These are phyloP conservation scores for Barypeithes pellucidus DNA, from an alignment of 2,888 invertebrate species.

Conservation along the genomic window DNA sequence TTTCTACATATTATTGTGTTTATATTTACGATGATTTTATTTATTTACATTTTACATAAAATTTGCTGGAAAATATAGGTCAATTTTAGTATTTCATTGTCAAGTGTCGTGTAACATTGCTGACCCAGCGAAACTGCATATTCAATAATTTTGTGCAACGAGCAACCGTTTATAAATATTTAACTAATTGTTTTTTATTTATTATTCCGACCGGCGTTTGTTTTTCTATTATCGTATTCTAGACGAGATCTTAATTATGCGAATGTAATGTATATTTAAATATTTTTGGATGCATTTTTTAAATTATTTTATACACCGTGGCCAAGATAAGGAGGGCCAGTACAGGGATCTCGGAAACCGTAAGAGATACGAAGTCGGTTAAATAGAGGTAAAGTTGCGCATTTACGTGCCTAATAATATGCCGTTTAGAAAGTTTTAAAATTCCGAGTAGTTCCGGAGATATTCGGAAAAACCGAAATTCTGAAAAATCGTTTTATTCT, in stretches of 20 bases:
- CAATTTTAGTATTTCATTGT: slow-evolving; percentile 48
- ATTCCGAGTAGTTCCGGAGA: too few species aligned
- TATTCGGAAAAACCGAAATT: too few species aligned
- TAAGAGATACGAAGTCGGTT: too few species aligned
- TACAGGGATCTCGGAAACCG: too few species aligned
- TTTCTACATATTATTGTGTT: too few species aligned
- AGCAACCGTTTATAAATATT: slow-evolving; percentile 36
- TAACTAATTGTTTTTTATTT: slow-evolving; percentile 42
- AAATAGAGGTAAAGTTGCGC: too few species aligned
- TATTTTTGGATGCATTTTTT: slow-evolving; percentile 13
- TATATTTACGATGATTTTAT: neutral
- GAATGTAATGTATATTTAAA: slow-evolving; percentile 21
- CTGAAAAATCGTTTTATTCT: too few species aligned
- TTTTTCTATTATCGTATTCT: slow-evolving; percentile 40
- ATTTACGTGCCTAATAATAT: too few species aligned
- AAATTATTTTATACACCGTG: too few species aligned
- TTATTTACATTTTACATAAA: slow-evolving; percentile 18
- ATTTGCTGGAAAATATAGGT: slow-evolving; percentile 31
- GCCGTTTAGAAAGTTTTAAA: too few species aligned
- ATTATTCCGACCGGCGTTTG: slow-evolving; percentile 35
- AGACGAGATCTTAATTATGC: slow-evolving; percentile 15
- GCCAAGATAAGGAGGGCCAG: too few species aligned
- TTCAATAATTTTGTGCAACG: slow-evolving; percentile 43
- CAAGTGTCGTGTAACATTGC: slow-evolving; percentile 40
- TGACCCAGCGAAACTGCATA: slow-evolving; percentile 21